phyloP scores from a whole-genome alignment of 2,113 vertebrate species.

The Lamprotornis superbus region DNA sequence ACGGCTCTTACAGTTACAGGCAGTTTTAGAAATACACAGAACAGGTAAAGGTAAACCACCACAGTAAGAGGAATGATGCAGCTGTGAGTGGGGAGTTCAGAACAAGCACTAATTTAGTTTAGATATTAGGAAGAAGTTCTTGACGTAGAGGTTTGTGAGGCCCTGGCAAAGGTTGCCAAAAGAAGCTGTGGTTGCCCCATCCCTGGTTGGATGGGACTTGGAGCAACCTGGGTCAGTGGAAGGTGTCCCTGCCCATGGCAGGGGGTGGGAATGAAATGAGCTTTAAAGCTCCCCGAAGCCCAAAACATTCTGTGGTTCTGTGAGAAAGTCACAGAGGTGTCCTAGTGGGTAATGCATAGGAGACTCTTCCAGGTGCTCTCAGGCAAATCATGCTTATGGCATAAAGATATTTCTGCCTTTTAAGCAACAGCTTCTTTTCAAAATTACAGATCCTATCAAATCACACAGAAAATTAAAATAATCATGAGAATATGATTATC shows the following conservation, averaged over 20 bases:
- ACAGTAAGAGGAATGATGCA: neutral
- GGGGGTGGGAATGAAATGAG: neutral
- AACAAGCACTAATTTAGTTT: neutral
- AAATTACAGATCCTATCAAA: neutral
- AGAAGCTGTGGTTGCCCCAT: neutral
- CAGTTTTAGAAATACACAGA: neutral
- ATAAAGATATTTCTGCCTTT: neutral
- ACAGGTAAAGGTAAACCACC: neutral
- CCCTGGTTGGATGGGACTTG: neutral
- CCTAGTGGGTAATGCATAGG: accelerated
- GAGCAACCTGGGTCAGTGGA: neutral
- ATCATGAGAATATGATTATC: no score
- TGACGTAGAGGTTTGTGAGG: neutral
- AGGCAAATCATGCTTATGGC: neutral
- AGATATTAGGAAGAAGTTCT: neutral
- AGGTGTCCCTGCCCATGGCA: neutral
- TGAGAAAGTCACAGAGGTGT: neutral
- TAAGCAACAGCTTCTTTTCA: neutral
- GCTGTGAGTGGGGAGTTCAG: neutral
- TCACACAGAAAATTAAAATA: neutral
- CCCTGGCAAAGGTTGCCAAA: neutral
- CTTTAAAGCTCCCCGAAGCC: neutral
- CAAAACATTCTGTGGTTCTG: neutral
- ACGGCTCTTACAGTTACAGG: no score
- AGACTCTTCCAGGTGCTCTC: neutral